A percentile compares a stretch with the other conserved stretches of the same genome.
phyloP scores from a whole-genome alignment of 2,797 vertebrate species.

The Lithobates sylvaticus region DNA sequence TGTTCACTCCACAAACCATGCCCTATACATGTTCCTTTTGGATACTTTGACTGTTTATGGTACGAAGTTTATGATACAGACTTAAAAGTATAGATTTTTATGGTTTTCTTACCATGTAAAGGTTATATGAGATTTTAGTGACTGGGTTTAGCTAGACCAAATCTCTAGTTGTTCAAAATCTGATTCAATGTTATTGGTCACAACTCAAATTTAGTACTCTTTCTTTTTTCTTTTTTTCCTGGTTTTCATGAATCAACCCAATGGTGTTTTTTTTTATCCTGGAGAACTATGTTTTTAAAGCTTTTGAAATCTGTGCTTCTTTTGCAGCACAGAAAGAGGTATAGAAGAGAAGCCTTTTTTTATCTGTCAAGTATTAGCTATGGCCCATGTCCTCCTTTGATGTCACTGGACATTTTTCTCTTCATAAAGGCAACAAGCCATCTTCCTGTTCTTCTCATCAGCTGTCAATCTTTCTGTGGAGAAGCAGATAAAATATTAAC shows the following conservation, averaged over 20 bases:
- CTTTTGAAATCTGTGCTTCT: not conserved
- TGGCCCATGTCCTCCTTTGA: slow-evolving; percentile 40
- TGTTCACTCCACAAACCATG: too few species aligned
- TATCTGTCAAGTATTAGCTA: slow-evolving; percentile 48
- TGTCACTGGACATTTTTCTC: slow-evolving; percentile 59
- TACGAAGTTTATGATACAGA: too few species aligned
- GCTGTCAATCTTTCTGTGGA: slow-evolving; percentile 25
- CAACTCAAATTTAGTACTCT: too few species aligned
- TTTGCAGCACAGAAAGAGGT: not conserved
- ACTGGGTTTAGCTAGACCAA: too few species aligned
- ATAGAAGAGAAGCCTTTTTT: not conserved
- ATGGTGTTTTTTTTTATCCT: not conserved
- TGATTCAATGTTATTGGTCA: not conserved
- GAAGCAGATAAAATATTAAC: slow-evolving; percentile 59
- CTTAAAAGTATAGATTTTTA: too few species aligned
- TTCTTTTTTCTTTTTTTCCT: not conserved
- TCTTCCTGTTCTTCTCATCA: slow-evolving; percentile 66
- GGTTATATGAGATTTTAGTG: too few species aligned
- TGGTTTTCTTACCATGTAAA: too few species aligned
- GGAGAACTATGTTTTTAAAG: too few species aligned
- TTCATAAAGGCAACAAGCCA: slow-evolving; percentile 66
- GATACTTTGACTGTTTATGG: too few species aligned
- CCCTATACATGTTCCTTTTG: too few species aligned
- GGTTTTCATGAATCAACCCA: too few species aligned
- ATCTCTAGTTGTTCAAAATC: too few species aligned